Conservation (phyloP, 2,888 invertebrate genomes). For the Ophraella communa region DNA sequence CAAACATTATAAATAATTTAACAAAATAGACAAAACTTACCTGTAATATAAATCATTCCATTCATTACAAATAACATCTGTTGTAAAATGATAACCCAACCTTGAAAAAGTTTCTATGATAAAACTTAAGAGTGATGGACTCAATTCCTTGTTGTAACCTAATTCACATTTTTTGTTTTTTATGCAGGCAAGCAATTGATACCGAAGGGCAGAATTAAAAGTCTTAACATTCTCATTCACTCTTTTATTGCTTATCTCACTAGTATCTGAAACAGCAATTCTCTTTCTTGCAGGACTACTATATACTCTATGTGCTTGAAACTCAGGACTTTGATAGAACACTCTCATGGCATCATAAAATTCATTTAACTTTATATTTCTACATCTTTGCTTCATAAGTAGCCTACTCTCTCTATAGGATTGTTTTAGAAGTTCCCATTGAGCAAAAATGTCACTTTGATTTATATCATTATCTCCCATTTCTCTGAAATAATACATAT, state of each 20-base stretch:
- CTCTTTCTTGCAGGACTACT: slow-evolving; percentile 12
- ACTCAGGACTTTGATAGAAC: slow-evolving; percentile 26
- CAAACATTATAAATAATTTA: background rate
- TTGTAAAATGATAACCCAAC: slow-evolving; percentile 12
- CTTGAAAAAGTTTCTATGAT: slow-evolving; percentile 17
- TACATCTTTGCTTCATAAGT: slow-evolving; percentile 14
- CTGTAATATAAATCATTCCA: slow-evolving; percentile 29
- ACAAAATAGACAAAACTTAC: too few species aligned
- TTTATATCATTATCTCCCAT: slow-evolving; percentile 29
- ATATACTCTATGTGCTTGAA: background rate
- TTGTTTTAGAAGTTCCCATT: slow-evolving; percentile 29
- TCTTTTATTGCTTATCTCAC: slow-evolving; percentile 6
- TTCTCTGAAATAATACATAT: slow-evolving; percentile 27
- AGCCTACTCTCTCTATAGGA: slow-evolving; percentile 26
- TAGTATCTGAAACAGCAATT: background rate
- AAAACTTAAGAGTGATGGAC: slow-evolving; percentile 5
- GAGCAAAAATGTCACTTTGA: slow-evolving; percentile 31
- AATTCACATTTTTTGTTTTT: slow-evolving; percentile 16
- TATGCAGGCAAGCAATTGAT: slow-evolving; percentile 17
- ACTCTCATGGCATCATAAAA: slow-evolving; percentile 30
- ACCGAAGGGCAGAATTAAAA: slow-evolving; percentile 11
- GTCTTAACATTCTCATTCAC: background rate
- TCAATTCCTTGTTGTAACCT: slow-evolving; percentile 18
- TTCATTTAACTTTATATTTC: slow-evolving; percentile 21
- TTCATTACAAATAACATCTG: slow-evolving; percentile 25